Percentiles rank a stretch among this genome's conserved stretches.
Evolutionary conservation across 2,797 vertebrate species (phyloP).

Genomic region (Ptychobarbus kaznakovi): DNA sequence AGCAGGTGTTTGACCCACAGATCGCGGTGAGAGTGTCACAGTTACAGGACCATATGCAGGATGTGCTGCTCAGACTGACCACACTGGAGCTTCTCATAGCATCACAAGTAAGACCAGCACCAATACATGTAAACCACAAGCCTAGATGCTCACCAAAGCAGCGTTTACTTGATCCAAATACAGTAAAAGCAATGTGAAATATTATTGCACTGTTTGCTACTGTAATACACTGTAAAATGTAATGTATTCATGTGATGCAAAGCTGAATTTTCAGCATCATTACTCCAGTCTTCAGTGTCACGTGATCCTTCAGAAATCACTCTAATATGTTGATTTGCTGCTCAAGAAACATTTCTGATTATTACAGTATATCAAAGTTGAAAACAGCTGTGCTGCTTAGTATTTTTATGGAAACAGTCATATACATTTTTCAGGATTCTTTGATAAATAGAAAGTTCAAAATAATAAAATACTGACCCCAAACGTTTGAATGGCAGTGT

Average conservation of each 20-base stretch:
- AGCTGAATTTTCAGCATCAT: background rate
- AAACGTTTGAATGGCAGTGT: background rate
- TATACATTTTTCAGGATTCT: background rate
- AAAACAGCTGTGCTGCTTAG: background rate
- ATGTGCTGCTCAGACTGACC: constrained; percentile 85
- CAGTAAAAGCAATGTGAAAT: background rate
- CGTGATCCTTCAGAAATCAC: background rate
- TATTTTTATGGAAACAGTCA: no score
- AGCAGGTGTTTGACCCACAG: constrained; percentile 75
- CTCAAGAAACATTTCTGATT: background rate
- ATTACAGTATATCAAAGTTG: background rate
- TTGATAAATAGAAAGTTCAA: background rate
- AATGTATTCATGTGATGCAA: background rate
- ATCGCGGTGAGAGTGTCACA: constrained; percentile 83
- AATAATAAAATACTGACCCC: background rate
- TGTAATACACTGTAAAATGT: background rate
- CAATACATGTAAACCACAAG: background rate
- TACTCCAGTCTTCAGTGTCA: background rate
- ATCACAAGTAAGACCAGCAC: constrained; percentile 79
- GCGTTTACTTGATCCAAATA: background rate
- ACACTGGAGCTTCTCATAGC: constrained; percentile 81
- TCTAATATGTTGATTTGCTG: background rate
- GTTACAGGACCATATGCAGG: constrained; percentile 91
- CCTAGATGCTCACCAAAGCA: background rate
- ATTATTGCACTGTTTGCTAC: no score